Evolutionary conservation across 2,888 invertebrate genomes (phyloP), one percentile per base, ranked within the genome.

Genomic region (Melipona bicolor): DNA sequence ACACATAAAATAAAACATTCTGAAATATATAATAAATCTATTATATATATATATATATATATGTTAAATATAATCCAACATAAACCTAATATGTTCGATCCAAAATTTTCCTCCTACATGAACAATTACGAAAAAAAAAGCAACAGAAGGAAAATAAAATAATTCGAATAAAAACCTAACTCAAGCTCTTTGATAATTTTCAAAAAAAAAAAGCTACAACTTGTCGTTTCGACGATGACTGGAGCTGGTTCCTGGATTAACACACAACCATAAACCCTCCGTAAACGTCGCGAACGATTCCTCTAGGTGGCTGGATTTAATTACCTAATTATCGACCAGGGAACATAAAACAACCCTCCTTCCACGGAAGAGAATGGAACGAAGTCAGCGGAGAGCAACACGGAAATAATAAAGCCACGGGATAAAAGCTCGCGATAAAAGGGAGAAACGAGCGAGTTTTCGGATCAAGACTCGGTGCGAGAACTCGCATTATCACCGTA

Each of bases 381-480:
- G 19, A 27, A 43, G 36, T 6, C 21, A 2, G 43, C 21, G 6
- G 15, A 4, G 50, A 32, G 61, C 27, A n/a, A 64, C 73, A n/a
- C 76, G 52, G 49, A 68, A 83, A 81, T n/a, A 59, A 81, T 68
- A 50, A 50, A 17, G 24, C 27, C 3, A 2, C 27, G 59, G 56
- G 70, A 81, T 75, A 72, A 71, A 71, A 56, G 75, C 6, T 6
- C 19, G 52, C 68, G 76, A 81, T 75, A 68, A 72, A 72, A 56
- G 68, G 65, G 15, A 50, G 70, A 36, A 62, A 71, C 43, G 36
- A 43, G 61, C 11, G n/a, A 19, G 32, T 32, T 59, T 24, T 6
- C 24, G 49, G 75, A 49, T 72, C 54, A 9, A 52, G 89, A 85
- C 91, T 1, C 92, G 92, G 93, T 92, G 94, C 93, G 93, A 61